Conservation (phyloP, 2,113 vertebrate genomes). For the Gobio gobio region DNA sequence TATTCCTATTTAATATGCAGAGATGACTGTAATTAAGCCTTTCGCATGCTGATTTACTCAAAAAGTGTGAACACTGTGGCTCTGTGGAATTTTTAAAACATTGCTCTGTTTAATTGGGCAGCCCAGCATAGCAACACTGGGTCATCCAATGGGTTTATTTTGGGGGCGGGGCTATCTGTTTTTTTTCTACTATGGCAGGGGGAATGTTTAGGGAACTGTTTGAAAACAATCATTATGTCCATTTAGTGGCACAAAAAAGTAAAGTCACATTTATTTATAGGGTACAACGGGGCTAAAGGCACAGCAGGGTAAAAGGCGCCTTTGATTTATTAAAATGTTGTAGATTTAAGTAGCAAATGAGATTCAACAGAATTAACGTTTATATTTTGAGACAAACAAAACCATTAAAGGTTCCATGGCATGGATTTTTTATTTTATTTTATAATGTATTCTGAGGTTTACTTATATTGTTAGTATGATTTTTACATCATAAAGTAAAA, state of each 20-base stretch:
- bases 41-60: neutral
- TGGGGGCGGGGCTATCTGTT: neutral
- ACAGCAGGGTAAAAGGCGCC: no score
- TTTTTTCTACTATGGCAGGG: neutral
- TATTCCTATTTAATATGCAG: neutral
- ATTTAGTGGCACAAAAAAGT: neutral
- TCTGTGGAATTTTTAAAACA: no score
- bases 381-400: no score
- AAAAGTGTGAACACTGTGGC: neutral
- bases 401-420: no score
- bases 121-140: neutral
- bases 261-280: neutral
- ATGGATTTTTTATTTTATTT: no score
- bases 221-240: slow-evolving; percentile 13
- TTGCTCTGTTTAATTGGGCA: neutral
- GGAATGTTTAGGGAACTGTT: neutral
- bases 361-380: no score
- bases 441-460: no score
- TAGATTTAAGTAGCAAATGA: no score
- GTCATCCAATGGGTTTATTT: neutral
- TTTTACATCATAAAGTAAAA: no score
- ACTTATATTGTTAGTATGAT: no score
- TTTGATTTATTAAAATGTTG: no score
- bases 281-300: no score
- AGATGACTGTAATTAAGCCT: neutral